phyloP scores from a whole-genome alignment of 2,113 vertebrate species.

The Tautogolabrus adspersus region DNA sequence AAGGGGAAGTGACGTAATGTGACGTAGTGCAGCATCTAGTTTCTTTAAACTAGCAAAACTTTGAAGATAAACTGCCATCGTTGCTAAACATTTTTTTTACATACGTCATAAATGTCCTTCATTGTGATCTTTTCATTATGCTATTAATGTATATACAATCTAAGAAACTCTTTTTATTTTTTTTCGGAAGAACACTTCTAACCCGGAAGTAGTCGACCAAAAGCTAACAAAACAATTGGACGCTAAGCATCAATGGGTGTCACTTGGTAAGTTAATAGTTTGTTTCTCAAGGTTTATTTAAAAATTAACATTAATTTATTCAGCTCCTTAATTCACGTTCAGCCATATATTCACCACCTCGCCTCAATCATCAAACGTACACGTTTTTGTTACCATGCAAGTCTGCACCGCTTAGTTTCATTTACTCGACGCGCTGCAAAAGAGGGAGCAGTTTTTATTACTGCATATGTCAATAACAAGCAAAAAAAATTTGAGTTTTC shows the following conservation, averaged over 20 bases:
- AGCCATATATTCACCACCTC: neutral
- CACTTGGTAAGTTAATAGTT: constrained; percentile 76
- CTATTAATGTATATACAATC: neutral
- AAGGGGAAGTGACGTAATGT: constrained; percentile 58
- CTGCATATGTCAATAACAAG: neutral
- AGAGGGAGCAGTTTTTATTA: neutral
- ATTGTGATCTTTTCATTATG: too few species aligned
- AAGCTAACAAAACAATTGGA: neutral
- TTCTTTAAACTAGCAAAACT: neutral
- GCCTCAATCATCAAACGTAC: neutral
- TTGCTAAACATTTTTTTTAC: neutral
- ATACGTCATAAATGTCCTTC: too few species aligned
- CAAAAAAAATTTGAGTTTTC: neutral
- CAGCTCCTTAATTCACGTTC: neutral
- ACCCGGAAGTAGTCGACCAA: constrained; percentile 65
- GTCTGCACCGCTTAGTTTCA: neutral
- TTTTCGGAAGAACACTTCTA: constrained; percentile 22
- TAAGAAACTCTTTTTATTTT: neutral
- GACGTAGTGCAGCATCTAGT: neutral
- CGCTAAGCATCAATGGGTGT: constrained; percentile 79
- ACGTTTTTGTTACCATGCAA: neutral
- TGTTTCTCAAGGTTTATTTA: neutral
- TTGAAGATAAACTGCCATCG: too few species aligned
- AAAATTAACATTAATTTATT: too few species aligned
- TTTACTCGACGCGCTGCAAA: neutral